A percentile compares a stretch with the other conserved stretches of the same genome.
Evolutionary conservation across 2,797 vertebrate genomes (phyloP).

Genomic region (Microcaecilia unicolor): DNA sequence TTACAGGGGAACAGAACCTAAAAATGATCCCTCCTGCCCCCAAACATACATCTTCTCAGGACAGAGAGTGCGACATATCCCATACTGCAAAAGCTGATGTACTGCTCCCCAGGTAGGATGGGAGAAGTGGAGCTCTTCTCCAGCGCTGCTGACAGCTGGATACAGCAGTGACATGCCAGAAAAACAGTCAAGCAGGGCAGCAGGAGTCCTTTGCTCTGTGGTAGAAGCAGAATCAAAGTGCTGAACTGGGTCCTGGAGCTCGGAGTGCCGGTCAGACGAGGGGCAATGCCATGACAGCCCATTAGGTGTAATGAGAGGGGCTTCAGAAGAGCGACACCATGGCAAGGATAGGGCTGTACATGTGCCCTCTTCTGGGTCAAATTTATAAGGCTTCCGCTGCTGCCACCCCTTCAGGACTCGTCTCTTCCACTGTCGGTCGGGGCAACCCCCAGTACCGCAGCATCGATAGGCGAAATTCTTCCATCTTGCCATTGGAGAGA

Average conservation of each 20-base stretch:
- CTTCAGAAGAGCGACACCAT: no score
- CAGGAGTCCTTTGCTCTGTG: constrained; percentile 16
- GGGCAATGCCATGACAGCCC: constrained; percentile 14
- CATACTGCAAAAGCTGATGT: neutral
- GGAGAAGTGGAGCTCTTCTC: no score
- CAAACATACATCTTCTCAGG: neutral
- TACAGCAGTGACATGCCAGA: no score
- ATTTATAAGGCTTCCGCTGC: constrained; percentile 37
- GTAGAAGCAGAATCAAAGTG: no score
- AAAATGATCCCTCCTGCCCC: neutral
- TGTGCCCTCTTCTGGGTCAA: accelerated
- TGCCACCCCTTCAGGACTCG: constrained; percentile 8
- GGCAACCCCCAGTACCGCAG: constrained; percentile 40
- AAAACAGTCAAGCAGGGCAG: no score
- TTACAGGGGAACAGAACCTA: neutral
- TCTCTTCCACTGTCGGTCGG: constrained; percentile 32
- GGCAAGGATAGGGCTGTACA: neutral
- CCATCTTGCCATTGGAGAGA: constrained; percentile 50
- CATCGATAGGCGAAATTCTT: constrained; percentile 46
- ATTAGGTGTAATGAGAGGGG: no score
- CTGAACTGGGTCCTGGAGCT: no score
- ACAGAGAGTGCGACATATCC: no score
- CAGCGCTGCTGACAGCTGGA: neutral
- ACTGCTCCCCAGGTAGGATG: constrained; percentile 9
- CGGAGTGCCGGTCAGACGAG: constrained; percentile 18